Evolutionary conservation across 2,888 invertebrate genomes (phyloP).

Genomic region (Lasioglossum zephyrum): DNA sequence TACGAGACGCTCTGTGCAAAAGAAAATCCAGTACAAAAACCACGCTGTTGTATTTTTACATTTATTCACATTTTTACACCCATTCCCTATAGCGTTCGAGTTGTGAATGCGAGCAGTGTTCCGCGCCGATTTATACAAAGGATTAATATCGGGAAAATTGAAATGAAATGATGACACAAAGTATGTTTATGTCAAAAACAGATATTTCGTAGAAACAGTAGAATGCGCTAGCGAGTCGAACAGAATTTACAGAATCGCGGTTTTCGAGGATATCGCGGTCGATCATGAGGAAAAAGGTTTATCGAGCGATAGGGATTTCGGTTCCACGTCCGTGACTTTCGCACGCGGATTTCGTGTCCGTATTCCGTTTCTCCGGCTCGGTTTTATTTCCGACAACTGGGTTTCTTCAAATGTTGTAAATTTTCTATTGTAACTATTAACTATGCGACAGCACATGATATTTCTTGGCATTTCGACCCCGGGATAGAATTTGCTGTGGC

Average conservation of each 20-base stretch:
- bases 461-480: background rate
- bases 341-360: constrained; percentile 41
- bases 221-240: background rate
- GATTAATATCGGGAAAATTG: background rate
- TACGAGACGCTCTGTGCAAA: background rate
- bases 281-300: background rate
- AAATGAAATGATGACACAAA: background rate
- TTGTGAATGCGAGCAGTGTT: too few species aligned
- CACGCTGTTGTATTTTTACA: background rate
- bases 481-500: background rate
- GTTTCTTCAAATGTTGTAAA: background rate
- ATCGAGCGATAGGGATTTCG: background rate
- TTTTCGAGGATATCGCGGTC: background rate
- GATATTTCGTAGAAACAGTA: background rate
- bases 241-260: background rate
- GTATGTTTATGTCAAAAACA: background rate
- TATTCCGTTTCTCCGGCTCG: background rate
- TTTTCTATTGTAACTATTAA: background rate
- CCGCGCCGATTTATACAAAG: background rate
- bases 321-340: constrained; percentile 27
- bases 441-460: background rate
- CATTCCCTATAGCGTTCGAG: too few species aligned
- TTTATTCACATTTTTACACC: too few species aligned
- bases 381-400: background rate
- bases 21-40: background rate